Conservation (phyloP, 2,888 invertebrate genomes). For the Gibbula magus region DNA sequence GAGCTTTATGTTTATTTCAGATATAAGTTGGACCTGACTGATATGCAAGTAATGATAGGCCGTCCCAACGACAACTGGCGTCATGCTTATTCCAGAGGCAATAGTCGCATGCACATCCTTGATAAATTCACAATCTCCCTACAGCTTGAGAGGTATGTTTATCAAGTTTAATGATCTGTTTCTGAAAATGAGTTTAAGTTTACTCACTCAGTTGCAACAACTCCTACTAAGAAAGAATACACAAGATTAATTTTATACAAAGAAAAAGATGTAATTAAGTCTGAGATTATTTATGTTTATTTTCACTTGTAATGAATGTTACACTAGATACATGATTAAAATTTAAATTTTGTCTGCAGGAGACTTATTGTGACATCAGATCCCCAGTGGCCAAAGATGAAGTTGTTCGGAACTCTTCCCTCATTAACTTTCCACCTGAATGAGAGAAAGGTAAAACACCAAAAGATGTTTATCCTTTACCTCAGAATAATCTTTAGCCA, state of each 20-base stretch:
- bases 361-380: conserved; percentile 88
- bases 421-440: conserved; percentile 91
- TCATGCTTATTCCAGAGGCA: conserved; percentile 88
- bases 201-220: no score
- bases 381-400: conserved; percentile 90
- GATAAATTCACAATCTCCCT: conserved; percentile 81
- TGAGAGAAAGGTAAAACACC: conserved; percentile 87
- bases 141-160: conserved; percentile 73
- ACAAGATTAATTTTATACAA: no score
- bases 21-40: conserved; percentile 83
- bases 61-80: conserved; percentile 92
- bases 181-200: no score
- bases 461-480: no score
- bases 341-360: conserved; percentile 75
- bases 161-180: no score
- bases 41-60: conserved; percentile 90
- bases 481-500: no score
- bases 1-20: conserved; percentile 52
- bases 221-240: no score
- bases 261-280: no score
- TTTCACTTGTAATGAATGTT: no score
- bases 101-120: conserved; percentile 89
- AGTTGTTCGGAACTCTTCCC: conserved; percentile 89
- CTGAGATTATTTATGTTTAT: no score
- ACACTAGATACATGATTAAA: no score